Evolutionary conservation across 2,797 vertebrate species (phyloP).

Genomic region (Tenualosa thibaudeaui): DNA sequence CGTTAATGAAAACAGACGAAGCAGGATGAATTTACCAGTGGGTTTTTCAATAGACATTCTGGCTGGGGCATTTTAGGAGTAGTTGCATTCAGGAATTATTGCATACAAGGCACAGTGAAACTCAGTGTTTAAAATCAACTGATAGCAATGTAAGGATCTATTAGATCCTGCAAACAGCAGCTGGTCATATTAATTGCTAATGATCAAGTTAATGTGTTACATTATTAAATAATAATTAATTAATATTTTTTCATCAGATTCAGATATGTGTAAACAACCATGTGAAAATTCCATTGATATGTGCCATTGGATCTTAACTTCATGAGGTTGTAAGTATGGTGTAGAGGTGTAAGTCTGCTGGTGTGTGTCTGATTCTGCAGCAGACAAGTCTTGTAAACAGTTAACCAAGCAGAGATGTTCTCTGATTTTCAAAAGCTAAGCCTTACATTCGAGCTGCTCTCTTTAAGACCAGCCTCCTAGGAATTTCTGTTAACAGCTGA

Average conservation of each 20-base stretch:
- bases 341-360: slow-evolving; percentile 12
- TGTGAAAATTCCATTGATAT: not conserved
- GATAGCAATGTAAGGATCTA: not conserved
- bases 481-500: slow-evolving; percentile 58
- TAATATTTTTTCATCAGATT: no score
- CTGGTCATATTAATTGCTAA: not conserved
- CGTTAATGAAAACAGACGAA: not conserved
- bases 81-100: not conserved
- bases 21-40: not conserved
- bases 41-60: not conserved
- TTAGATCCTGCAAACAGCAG: not conserved
- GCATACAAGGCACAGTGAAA: not conserved
- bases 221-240: no score
- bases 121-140: not conserved
- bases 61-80: not conserved
- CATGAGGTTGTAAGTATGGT: not conserved
- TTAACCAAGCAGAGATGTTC: slow-evolving; percentile 43
- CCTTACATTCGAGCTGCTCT: slow-evolving; percentile 53
- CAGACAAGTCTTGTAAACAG: slow-evolving; percentile 44
- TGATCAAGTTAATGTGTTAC: not conserved
- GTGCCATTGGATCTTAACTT: not conserved
- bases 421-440: slow-evolving; percentile 49
- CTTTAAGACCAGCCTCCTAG: slow-evolving; percentile 58
- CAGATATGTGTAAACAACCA: no score
- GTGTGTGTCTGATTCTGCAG: slow-evolving; percentile 36